These are phyloP conservation scores for Mormyrus hasselquistii DNA, from an alignment of 2,797 vertebrate genomes.

Conservation along the genomic window DNA sequence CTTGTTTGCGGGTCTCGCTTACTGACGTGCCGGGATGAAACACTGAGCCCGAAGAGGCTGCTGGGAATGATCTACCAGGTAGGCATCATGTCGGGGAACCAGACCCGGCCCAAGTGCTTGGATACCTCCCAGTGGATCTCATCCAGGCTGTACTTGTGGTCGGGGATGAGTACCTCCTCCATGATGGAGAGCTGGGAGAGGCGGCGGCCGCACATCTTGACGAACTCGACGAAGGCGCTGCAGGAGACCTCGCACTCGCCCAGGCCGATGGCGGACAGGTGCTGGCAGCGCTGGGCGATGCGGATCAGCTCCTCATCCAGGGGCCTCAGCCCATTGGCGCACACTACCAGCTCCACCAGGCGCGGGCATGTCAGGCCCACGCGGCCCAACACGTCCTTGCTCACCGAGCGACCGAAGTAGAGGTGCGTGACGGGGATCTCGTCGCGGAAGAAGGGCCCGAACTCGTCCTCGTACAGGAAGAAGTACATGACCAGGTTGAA, in stretches of 20 bases:
- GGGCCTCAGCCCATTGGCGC: conserved; percentile 88
- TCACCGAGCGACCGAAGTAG: conserved; percentile 94
- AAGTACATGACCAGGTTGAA: conserved; percentile 99
- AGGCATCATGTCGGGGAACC: conserved; percentile 99
- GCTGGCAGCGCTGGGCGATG: conserved; percentile 90
- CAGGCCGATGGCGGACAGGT: conserved; percentile 87
- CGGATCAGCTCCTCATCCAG: conserved; percentile 95
- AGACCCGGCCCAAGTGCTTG: conserved; percentile 91
- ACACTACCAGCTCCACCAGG: conserved; percentile 92
- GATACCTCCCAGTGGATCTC: conserved; percentile 99
- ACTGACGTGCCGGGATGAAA: neutral
- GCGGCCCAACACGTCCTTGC: conserved; percentile 91
- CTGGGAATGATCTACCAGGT: conserved; percentile 71
- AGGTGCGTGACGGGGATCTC: conserved; percentile 94
- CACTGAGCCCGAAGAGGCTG: neutral
- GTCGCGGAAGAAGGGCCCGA: conserved; percentile 90
- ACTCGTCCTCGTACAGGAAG: conserved; percentile 95
- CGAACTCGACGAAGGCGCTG: conserved; percentile 96
- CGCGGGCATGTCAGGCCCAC: conserved; percentile 94
- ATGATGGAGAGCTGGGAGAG: conserved; percentile 96
- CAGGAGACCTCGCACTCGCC: conserved; percentile 97
- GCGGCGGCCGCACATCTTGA: conserved; percentile 91
- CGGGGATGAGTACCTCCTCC: conserved; percentile 96
- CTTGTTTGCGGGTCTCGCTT: neutral
- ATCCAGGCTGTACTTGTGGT: conserved; percentile 89